These are phyloP conservation scores for Mimachlamys varia DNA, from an alignment of 2,888 invertebrate species.

Conservation along the genomic window DNA sequence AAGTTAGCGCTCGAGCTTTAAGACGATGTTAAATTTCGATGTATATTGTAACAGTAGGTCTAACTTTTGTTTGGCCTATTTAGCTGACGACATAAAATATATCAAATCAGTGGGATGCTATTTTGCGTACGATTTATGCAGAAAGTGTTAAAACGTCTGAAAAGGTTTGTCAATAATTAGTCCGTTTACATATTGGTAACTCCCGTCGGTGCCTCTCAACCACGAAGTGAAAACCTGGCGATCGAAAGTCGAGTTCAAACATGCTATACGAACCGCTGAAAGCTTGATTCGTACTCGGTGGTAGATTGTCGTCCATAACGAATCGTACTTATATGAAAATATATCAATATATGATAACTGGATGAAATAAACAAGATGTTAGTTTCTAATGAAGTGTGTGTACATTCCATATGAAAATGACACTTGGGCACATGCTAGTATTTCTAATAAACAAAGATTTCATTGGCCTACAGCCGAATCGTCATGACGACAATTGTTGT, in stretches of 20 bases:
- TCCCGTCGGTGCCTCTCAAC: conserved; percentile 4
- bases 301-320: not conserved
- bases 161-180: no score
- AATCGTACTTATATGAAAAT: not conserved
- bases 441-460: conserved; percentile 60
- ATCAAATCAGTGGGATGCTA: no score
- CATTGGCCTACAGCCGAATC: conserved; percentile 73
- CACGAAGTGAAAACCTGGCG: not conserved
- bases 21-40: no score
- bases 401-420: conserved; percentile 23
- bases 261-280: not conserved
- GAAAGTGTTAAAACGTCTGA: no score
- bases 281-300: not conserved
- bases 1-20: no score
- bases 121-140: no score
- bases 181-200: no score
- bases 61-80: no score
- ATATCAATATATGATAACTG: not conserved
- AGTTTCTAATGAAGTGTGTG: not conserved
- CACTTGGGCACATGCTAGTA: conserved; percentile 50
- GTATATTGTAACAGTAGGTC: no score
- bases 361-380: not conserved
- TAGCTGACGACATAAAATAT: no score
- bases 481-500: conserved; percentile 77
- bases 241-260: conserved; percentile 12